Evolutionary conservation across 2,797 vertebrate genomes (phyloP), one percentile per base, ranked within the genome.

Genomic region (Onychomys leucogaster): DNA sequence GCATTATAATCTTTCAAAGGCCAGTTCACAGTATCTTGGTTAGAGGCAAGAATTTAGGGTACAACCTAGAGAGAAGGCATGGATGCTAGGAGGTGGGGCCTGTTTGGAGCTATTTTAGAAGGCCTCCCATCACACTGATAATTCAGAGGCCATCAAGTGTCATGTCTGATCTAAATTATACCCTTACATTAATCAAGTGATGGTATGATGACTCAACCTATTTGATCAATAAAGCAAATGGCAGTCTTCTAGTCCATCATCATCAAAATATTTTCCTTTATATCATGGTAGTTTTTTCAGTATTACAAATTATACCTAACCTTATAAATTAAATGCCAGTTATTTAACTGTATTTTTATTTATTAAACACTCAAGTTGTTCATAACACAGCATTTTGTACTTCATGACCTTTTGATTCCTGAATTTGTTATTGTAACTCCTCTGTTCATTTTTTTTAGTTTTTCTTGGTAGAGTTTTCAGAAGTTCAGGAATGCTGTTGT

Each of bases 261-360:
- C 41, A 82, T 67, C 9, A 96, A 87, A 91, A 92, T 75, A 55
- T 55, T 55, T 80, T 94, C 76, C 11, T 89, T 81, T 77, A 37
- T n/a, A 37, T 90, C 71, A 46, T 94, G 3, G 43, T 69, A 52
- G 21, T 90, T 95, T 93, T 67, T 69, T 80, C 46, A 52, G 6
- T 27, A 43, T 93, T 89, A 92, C 27, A 19, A 91, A 77, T 67
- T 82, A 49, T 55, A 55, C 46, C 37, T 86, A 34, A 91, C 82
- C 87, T 95, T 83, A 89, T 96, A 73, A 71, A 46, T 69, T 87
- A 86, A 67, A 89, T 85, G 13, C 17, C n/a, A 88, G 32, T 55
- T 88, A 86, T 46, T 94, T 94, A 81, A 93, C 65, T 95, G 88
- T 63, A 90, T 37, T 75, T 91, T 57, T 91, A 73, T 71, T 19